Evolutionary conservation across 2,888 invertebrate genomes (phyloP), one percentile per base, ranked within the genome.

Genomic region (Neelides folsomi): DNA sequence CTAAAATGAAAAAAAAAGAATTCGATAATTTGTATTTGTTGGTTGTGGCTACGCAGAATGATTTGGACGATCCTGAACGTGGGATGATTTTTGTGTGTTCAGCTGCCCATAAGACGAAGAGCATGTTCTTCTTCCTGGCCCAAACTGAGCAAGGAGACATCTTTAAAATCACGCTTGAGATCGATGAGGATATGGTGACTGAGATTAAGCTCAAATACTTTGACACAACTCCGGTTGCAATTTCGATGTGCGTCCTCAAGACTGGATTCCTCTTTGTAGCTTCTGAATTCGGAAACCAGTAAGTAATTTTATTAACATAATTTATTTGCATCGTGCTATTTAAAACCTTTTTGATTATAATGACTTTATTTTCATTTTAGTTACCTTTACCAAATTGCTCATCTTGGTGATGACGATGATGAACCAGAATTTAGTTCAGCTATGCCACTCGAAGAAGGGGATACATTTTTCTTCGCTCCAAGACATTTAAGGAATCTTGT

Each of bases 41-140:
- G 27, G 27, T 27, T 27, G 27, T 27, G 27, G 58, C 53, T 63
- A 64, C 66, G 49, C 67, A 78, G 76, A 97, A 97, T 73, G 98
- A 98, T 72, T 76, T 98, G 54, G 98, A 99, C 74, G 98, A 99
- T 74, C 97, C 97, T 1, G 98, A 98, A 68, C 78, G 97, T 63
- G 95, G 97, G 56, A 94, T 98, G 90, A 93, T 99, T 64, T 95
- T 99, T 73, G 95, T 98, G 9, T 94, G 94, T 69, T 93, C 94
- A 4, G 98, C 98, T 6, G 95, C 97, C 1, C 98, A 99, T 71
- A 95, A 97, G 71, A 99, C 98, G 0, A 98, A 97, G 71, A 87
- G 90, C 27, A 95, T 99, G 94, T 99, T 94, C 71, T 99, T 99
- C 76, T 98, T 98, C 73, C 74, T 99, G 68, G 90, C 94, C 4